These are phyloP conservation scores for Aspiorhynchus laticeps DNA, from an alignment of 2,113 vertebrate species.

Conservation along the genomic window DNA sequence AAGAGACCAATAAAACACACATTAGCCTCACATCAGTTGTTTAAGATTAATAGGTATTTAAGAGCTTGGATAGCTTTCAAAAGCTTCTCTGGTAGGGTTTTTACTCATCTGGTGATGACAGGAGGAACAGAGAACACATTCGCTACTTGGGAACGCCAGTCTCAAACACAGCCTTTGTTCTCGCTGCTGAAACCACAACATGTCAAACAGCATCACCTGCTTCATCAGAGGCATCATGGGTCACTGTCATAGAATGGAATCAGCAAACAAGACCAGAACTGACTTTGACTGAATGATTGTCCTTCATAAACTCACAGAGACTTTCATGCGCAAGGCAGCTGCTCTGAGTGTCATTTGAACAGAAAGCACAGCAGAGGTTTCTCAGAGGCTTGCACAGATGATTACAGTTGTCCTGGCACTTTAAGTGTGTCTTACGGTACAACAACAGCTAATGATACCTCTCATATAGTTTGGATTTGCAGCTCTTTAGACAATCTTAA, in stretches of 20 bases:
- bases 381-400: too few relatives aligned
- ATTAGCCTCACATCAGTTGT: neutral
- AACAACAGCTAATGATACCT: neutral
- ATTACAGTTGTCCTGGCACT: too few relatives aligned
- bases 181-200: constrained; percentile 23
- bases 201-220: constrained; percentile 45
- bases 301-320: neutral
- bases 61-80: constrained; percentile 60
- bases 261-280: neutral
- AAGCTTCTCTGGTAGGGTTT: constrained; percentile 31
- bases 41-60: constrained; percentile 60
- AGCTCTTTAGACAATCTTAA: neutral
- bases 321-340: too few relatives aligned
- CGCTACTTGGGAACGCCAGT: constrained; percentile 40
- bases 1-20: neutral
- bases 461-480: neutral
- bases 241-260: neutral
- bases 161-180: neutral
- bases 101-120: constrained; percentile 64
- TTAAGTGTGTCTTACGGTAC: too few relatives aligned
- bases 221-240: constrained; percentile 13
- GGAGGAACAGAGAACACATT: constrained; percentile 55
- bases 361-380: too few relatives aligned
- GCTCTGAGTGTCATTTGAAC: too few relatives aligned
- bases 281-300: neutral